Evolutionary conservation across 1,140 invertebrate species (phyloP), one percentile per base, ranked within the genome.

Genomic region (Cataglyphis hispanica): DNA sequence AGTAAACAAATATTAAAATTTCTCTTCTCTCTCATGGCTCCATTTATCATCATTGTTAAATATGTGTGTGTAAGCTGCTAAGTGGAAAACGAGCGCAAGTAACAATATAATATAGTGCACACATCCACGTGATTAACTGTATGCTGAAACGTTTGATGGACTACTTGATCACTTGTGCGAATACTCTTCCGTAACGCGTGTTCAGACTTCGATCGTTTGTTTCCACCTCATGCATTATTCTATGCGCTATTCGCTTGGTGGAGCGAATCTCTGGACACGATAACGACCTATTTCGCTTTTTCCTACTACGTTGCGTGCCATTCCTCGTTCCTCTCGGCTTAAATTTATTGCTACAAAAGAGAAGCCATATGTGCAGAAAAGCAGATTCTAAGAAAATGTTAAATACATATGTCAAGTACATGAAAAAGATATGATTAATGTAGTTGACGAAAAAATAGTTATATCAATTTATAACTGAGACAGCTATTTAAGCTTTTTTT

Each of bases 191-290:
- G 78, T 34, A 74, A 83, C 53, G 78, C 67, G 67, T 83, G 78
- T 83, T 83, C 78, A 60, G 78, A 83, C 78, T 83, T 88, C 75
- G 63, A 64, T 60, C 69, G 78, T 60, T 78, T 83, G 70, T 87
- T 90, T 84, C 77, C 83, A 43, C 46, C 77, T 90, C 86, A 90
- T 90, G 89, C 78, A 90, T 90, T 90, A 90, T 90, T 90, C 88
- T 61, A 58, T 46, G 60, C 76, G 69, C 76, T 58, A 58, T 87
- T 87, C 78, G 85, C 75, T 69, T 67, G 75, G 77, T 85, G 86
- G 81, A 76, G 78, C 66, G 69, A 72, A 78, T 81, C 83, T 69
- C 61, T 56, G 58, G 53, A 58, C 66, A 77, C 56, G 75, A 88
- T 89, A 84, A 50, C 83, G 72, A 89, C 85, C 50, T 25, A n/a